Evolutionary conservation across 2,113 vertebrate species (phyloP).

Genomic region (Semicossyphus pulcher): DNA sequence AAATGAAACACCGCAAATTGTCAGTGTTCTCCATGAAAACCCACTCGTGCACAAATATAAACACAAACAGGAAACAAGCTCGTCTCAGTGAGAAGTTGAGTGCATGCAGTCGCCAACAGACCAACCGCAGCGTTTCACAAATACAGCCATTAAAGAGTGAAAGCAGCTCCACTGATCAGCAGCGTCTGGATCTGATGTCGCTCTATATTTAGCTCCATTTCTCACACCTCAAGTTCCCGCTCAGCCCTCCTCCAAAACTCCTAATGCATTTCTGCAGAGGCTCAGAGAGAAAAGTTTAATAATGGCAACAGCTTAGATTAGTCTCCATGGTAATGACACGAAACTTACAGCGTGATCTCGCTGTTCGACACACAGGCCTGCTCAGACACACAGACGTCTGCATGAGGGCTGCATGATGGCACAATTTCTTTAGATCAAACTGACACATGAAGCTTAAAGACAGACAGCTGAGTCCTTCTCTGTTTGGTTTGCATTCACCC

Average conservation of each 20-base stretch:
- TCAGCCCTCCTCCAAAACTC: slow-evolving; percentile 71
- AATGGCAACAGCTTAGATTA: slow-evolving; percentile 62
- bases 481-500: no score
- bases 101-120: neutral
- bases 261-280: slow-evolving; percentile 65
- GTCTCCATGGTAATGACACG: slow-evolving; percentile 70
- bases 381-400: neutral
- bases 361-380: neutral
- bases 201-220: slow-evolving; percentile 74
- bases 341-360: neutral
- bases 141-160: slow-evolving; percentile 47
- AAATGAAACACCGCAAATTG: neutral
- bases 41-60: neutral
- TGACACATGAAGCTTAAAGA: neutral
- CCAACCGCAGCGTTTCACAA: slow-evolving; percentile 17
- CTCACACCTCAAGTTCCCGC: slow-evolving; percentile 62
- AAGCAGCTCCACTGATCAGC: slow-evolving; percentile 64
- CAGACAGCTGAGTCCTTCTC: neutral
- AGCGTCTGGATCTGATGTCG: slow-evolving; percentile 52
- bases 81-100: neutral
- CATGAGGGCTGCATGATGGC: neutral
- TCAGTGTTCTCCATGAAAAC: neutral
- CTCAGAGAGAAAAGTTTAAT: slow-evolving; percentile 66
- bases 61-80: neutral
- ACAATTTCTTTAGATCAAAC: slow-evolving; percentile 1